Conservation (phyloP, 2,113 vertebrate species). For the Campylorhamphus procurvoides region DNA sequence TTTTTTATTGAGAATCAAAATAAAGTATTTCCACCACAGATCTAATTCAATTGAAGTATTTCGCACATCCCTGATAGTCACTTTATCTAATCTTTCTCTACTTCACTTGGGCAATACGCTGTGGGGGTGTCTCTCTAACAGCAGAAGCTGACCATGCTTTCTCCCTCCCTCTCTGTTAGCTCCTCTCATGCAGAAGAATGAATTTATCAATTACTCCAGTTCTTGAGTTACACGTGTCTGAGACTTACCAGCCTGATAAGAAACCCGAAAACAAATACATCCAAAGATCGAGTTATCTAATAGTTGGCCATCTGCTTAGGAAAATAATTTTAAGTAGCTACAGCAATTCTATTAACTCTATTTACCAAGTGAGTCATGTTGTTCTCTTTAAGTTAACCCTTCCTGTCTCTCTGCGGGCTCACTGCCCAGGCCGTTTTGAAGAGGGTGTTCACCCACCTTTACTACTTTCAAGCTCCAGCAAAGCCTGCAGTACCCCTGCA, state of each 20-base stretch:
- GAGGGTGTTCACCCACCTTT: background rate
- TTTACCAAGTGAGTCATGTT: constrained; percentile 43
- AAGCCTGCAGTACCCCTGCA: background rate
- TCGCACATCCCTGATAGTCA: background rate
- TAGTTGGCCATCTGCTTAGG: constrained; percentile 50
- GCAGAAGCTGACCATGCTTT: background rate
- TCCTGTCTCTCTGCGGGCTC: background rate
- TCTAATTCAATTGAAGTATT: background rate
- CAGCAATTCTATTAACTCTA: constrained; percentile 29
- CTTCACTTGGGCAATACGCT: background rate
- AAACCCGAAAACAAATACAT: constrained; percentile 39
- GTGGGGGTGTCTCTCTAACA: background rate
- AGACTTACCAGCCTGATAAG: background rate
- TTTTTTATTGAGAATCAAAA: background rate
- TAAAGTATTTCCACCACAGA: background rate
- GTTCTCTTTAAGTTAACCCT: constrained; percentile 36
- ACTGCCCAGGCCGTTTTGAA: background rate
- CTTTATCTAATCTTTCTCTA: background rate
- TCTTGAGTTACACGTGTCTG: background rate
- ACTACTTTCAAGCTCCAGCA: background rate
- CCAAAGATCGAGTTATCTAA: constrained; percentile 26
- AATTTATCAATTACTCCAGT: background rate
- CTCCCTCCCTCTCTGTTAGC: background rate
- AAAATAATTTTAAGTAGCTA: constrained; percentile 54
- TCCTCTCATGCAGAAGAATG: background rate